A percentile compares a stretch with the other conserved stretches of the same genome.
These are phyloP conservation scores for Neogale vison DNA, from an alignment of 2,113 vertebrate species.

Conservation along the genomic window DNA sequence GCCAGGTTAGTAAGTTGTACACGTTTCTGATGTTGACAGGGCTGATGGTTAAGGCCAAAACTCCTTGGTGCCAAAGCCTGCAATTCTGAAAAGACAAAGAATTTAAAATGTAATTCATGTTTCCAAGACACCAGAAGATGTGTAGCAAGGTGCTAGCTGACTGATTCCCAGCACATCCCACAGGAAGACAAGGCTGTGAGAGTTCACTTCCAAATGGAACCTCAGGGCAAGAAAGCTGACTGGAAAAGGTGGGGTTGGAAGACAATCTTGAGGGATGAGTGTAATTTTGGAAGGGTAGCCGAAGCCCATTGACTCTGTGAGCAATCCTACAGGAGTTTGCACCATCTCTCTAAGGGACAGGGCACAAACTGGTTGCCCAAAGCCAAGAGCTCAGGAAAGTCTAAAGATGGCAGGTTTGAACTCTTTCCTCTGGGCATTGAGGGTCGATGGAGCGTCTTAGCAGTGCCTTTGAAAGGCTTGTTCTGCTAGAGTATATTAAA, in stretches of 20 bases:
- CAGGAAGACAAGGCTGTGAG: neutral
- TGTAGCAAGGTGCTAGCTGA: neutral
- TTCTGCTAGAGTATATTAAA: neutral
- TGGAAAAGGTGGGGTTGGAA: neutral
- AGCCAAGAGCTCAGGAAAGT: neutral
- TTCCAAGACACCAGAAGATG: neutral
- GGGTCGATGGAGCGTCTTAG: neutral
- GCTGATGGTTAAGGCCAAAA: neutral
- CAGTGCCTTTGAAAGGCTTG: neutral
- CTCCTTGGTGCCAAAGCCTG: neutral
- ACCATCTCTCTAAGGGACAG: neutral
- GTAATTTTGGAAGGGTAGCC: neutral
- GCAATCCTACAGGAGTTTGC: neutral
- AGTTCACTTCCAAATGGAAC: neutral
- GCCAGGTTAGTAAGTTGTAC: neutral
- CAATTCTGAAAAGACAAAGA: slow-evolving; percentile 37
- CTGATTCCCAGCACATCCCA: neutral
- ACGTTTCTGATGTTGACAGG: neutral
- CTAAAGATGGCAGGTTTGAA: neutral
- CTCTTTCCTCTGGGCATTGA: neutral
- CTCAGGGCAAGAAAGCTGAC: neutral
- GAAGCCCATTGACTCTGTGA: neutral
- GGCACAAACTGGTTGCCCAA: neutral
- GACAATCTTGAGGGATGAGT: neutral
- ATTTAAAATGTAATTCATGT: slow-evolving; percentile 27